Evolutionary conservation across 2,113 vertebrate genomes (phyloP).

Genomic region (Brachypteracias leptosomus): DNA sequence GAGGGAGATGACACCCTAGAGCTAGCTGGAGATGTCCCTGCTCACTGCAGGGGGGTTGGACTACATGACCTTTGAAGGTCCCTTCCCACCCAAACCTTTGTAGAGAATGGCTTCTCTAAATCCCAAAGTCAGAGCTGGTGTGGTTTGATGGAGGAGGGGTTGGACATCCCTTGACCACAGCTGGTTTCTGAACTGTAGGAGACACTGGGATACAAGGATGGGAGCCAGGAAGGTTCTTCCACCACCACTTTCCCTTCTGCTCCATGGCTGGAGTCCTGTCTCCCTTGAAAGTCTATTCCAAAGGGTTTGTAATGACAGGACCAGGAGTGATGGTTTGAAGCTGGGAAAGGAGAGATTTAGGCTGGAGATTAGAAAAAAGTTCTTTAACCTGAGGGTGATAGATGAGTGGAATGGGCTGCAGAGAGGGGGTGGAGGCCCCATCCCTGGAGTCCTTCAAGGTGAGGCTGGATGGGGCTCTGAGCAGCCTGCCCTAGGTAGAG

Average conservation of each 20-base stretch:
- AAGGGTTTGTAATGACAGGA: too few relatives aligned
- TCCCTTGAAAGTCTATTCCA: too few relatives aligned
- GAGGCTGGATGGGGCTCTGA: too few relatives aligned
- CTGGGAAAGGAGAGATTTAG: too few relatives aligned
- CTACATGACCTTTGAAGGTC: background rate
- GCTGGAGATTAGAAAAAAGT: too few relatives aligned
- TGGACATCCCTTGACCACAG: background rate
- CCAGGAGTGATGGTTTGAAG: too few relatives aligned
- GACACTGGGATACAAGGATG: background rate
- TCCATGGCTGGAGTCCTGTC: background rate
- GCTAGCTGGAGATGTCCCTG: background rate
- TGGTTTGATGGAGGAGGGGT: background rate
- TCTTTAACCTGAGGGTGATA: too few relatives aligned
- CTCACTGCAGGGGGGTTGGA: background rate
- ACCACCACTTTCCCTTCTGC: rapidly evolving
- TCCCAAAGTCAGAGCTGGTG: background rate
- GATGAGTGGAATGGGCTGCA: too few relatives aligned
- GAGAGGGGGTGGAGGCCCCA: too few relatives aligned
- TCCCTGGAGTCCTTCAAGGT: too few relatives aligned
- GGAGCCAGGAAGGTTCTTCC: background rate
- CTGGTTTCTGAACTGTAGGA: background rate
- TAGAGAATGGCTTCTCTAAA: background rate
- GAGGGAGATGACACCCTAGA: background rate
- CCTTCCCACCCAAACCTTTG: background rate
- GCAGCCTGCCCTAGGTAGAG: too few relatives aligned